Evolutionary conservation across 2,797 vertebrate genomes (phyloP).

Genomic region (Macrochelys suwanniensis): DNA sequence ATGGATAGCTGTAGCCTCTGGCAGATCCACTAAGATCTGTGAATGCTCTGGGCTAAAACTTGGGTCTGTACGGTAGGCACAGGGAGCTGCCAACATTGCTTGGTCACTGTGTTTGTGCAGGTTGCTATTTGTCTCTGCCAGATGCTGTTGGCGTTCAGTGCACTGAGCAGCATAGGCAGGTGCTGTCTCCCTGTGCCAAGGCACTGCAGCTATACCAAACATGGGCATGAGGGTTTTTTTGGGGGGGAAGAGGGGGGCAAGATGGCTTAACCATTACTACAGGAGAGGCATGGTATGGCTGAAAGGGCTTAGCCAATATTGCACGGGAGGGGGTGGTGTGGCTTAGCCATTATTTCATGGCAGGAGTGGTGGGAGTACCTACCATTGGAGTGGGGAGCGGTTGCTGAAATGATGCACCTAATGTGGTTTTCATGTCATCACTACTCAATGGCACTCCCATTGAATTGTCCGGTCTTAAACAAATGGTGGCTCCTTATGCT

Average conservation of each 20-base stretch:
- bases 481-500: background rate
- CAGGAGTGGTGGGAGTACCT: background rate
- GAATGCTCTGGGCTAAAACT: background rate
- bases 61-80: background rate
- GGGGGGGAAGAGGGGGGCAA: background rate
- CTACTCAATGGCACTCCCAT: background rate
- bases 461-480: background rate
- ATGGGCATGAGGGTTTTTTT: accelerated
- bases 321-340: background rate
- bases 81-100: background rate
- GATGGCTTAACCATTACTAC: background rate
- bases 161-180: background rate
- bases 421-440: background rate
- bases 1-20: accelerated
- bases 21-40: accelerated
- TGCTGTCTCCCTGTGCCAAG: background rate
- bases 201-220: background rate
- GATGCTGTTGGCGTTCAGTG: background rate
- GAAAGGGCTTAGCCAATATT: background rate
- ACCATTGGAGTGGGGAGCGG: background rate
- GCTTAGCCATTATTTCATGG: background rate
- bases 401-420: background rate
- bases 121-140: background rate
- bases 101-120: background rate
- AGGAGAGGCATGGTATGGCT: background rate